Percentiles rank a stretch among this genome's conserved stretches.
Conservation (phyloP, 2,888 invertebrate species). For the Hyposoter didymator region DNA sequence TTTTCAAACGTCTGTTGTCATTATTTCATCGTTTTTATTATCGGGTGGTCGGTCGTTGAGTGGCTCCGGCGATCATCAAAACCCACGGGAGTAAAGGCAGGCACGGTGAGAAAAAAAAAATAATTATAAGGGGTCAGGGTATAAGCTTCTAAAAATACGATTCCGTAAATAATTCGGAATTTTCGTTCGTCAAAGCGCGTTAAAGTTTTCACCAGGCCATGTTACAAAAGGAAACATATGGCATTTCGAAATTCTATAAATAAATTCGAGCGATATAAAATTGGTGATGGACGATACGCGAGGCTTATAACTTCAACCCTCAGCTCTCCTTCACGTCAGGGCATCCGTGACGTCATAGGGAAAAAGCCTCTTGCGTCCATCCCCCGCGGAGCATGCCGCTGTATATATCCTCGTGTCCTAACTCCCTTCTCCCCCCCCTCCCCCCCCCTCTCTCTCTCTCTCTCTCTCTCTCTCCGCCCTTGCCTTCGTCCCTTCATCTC, state of each 20-base stretch:
- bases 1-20: neutral
- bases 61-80: no score
- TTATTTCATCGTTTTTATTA: neutral
- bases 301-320: constrained; percentile 50
- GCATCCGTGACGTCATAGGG: constrained; percentile 67
- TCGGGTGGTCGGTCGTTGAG: neutral
- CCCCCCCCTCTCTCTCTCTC: constrained; percentile 48
- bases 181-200: neutral
- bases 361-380: constrained; percentile 26
- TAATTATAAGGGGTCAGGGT: neutral
- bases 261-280: constrained; percentile 13
- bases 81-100: no score
- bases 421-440: constrained; percentile 29
- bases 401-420: constrained; percentile 10
- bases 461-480: constrained; percentile 37
- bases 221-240: neutral
- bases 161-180: neutral
- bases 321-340: constrained; percentile 45
- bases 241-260: constrained; percentile 21
- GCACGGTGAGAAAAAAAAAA: no score
- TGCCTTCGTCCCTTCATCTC: constrained; percentile 25
- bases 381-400: constrained; percentile 13
- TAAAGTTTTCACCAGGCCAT: neutral
- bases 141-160: neutral
- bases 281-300: constrained; percentile 22